These are phyloP conservation scores for Acipenser transmontanus DNA, from an alignment of 2,797 vertebrate species.

Conservation along the genomic window DNA sequence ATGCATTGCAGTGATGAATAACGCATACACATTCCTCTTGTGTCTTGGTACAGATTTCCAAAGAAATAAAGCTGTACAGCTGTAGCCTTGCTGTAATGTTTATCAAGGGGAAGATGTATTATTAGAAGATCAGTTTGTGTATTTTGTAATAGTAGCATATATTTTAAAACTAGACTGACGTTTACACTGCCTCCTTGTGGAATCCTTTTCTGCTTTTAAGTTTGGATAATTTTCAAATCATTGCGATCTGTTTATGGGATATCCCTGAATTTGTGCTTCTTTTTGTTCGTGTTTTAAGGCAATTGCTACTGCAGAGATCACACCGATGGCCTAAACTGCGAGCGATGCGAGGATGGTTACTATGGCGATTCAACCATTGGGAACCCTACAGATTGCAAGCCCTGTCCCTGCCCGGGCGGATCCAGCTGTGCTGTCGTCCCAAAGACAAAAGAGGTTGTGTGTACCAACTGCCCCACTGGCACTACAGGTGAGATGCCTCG, in stretches of 20 bases:
- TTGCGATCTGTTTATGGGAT: neutral
- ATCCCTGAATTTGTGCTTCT: neutral
- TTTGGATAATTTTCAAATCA: neutral
- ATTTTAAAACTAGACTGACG: too few relatives aligned
- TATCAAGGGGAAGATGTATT: too few relatives aligned
- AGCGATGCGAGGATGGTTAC: constrained; percentile 82
- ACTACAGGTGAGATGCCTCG: constrained; percentile 71
- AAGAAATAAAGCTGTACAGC: too few relatives aligned
- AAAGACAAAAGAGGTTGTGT: constrained; percentile 83
- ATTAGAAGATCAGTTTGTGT: too few relatives aligned
- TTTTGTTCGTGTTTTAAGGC: constrained; percentile 48
- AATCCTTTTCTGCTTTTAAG: constrained; percentile 2
- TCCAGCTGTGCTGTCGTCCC: constrained; percentile 82
- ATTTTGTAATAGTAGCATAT: too few relatives aligned
- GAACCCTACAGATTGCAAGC: constrained; percentile 65
- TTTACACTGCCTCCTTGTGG: constrained; percentile 27
- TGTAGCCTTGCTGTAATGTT: too few relatives aligned
- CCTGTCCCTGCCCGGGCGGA: constrained; percentile 78
- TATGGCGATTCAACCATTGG: constrained; percentile 80
- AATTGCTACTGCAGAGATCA: constrained; percentile 80
- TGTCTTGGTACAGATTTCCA: too few relatives aligned
- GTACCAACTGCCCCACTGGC: constrained; percentile 85
- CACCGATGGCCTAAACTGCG: constrained; percentile 81
- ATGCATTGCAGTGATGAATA: too few relatives aligned
- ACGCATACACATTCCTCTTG: too few relatives aligned